Evolutionary conservation across 2,797 vertebrate species (phyloP).

Genomic region (Pangasius mekongensis): DNA sequence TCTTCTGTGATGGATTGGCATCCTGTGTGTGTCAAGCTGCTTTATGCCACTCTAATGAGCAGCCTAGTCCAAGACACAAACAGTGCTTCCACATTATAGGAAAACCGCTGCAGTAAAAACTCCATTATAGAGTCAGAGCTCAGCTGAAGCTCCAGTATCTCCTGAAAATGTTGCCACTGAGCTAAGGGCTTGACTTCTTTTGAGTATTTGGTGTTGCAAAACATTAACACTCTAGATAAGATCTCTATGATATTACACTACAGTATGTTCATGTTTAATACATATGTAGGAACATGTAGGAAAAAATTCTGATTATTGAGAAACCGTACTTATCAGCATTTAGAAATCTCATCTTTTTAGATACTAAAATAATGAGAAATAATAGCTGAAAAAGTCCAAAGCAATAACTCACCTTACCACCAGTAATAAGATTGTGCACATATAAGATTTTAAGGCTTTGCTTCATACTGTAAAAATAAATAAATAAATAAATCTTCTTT

Average conservation of each 20-base stretch:
- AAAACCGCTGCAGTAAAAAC: neutral
- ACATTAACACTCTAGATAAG: neutral
- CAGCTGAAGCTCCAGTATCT: neutral
- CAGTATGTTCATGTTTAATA: neutral
- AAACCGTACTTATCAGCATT: neutral
- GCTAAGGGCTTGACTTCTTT: neutral
- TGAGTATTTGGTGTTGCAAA: neutral
- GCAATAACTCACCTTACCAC: neutral
- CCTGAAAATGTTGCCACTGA: neutral
- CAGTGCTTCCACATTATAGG: neutral
- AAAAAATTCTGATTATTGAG: neutral
- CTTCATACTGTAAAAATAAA: neutral
- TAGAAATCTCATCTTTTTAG: neutral
- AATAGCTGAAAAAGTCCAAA: neutral
- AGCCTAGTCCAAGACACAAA: conserved; percentile 61
- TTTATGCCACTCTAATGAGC: conserved; percentile 74
- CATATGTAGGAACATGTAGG: neutral
- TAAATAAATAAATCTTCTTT: no score
- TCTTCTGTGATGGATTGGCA: conserved; percentile 78
- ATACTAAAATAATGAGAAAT: neutral
- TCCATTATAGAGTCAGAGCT: neutral
- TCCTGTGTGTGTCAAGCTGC: conserved; percentile 77
- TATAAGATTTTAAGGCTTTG: conserved; percentile 16
- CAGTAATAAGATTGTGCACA: neutral
- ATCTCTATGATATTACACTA: neutral